phyloP scores from a whole-genome alignment of 2,113 vertebrate species.

The Trinectes maculatus region DNA sequence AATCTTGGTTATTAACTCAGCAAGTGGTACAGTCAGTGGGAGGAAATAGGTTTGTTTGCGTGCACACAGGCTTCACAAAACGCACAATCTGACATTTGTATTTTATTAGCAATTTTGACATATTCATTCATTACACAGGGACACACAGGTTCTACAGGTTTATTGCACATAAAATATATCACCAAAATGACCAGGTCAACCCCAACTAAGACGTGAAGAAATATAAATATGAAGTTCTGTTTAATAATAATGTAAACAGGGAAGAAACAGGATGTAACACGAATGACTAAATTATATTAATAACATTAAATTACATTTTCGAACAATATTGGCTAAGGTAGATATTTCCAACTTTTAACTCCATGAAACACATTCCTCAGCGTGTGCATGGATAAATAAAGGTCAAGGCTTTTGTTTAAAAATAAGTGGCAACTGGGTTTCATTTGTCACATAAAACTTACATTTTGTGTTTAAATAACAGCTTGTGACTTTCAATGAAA shows the following conservation, averaged over 20 bases:
- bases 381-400: neutral
- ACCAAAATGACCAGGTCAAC: too few relatives aligned
- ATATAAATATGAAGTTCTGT: too few relatives aligned
- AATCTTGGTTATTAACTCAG: slow-evolving; percentile 1
- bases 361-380: neutral
- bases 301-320: too few relatives aligned
- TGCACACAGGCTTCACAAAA: slow-evolving; percentile 5
- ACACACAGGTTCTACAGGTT: neutral
- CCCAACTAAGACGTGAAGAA: too few relatives aligned
- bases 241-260: too few relatives aligned
- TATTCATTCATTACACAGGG: slow-evolving; percentile 29
- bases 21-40: neutral
- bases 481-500: too few relatives aligned
- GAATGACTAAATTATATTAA: neutral
- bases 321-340: neutral
- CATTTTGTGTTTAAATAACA: too few relatives aligned
- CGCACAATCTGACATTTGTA: slow-evolving; percentile 5
- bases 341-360: neutral
- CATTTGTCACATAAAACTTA: neutral
- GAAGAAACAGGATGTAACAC: neutral
- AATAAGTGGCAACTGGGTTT: neutral
- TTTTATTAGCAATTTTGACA: slow-evolving; percentile 16
- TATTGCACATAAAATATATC: slow-evolving; percentile 46
- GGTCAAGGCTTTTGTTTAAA: neutral
- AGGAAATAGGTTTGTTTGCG: too few relatives aligned